These are phyloP conservation scores for Erebia epiphron DNA, from an alignment of 2,888 invertebrate species.

Conservation along the genomic window DNA sequence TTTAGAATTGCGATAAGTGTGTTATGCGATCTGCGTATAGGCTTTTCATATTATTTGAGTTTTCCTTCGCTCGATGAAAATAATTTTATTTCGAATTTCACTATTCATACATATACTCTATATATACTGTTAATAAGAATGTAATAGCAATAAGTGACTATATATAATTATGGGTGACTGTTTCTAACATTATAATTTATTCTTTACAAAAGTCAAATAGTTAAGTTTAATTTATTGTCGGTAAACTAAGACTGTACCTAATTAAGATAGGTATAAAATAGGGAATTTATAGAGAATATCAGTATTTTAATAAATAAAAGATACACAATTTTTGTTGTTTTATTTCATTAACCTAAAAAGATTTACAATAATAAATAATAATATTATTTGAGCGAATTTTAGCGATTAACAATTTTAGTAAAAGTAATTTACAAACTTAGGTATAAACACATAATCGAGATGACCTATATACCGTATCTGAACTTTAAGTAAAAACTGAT, in stretches of 20 bases:
- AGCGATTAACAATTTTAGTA: too few species aligned
- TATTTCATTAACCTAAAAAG: not conserved
- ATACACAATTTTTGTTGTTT: conserved; percentile 1
- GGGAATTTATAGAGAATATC: not conserved
- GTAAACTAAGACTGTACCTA: conserved; percentile 13
- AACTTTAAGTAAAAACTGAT: too few species aligned
- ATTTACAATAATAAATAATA: not conserved
- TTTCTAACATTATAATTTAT: conserved; percentile 15
- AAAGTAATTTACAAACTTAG: too few species aligned
- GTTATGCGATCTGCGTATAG: too few species aligned
- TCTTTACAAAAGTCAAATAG: conserved; percentile 15
- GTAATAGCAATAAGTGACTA: conserved; percentile 10
- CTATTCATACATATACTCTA: not conserved
- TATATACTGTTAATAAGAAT: conserved; percentile 10
- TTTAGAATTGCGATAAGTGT: too few species aligned
- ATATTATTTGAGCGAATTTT: too few species aligned
- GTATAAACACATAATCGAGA: too few species aligned
- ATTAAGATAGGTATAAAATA: not conserved
- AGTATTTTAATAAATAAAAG: conserved; percentile 24
- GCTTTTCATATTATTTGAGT: too few species aligned
- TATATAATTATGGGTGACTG: conserved; percentile 23
- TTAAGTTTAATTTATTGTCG: conserved; percentile 30
- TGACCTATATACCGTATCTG: too few species aligned
- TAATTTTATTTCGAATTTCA: not conserved
- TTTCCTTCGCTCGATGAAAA: too few species aligned